phyloP scores from a whole-genome alignment of 2,888 invertebrate genomes.

The Pristionchus fissidentatus region DNA sequence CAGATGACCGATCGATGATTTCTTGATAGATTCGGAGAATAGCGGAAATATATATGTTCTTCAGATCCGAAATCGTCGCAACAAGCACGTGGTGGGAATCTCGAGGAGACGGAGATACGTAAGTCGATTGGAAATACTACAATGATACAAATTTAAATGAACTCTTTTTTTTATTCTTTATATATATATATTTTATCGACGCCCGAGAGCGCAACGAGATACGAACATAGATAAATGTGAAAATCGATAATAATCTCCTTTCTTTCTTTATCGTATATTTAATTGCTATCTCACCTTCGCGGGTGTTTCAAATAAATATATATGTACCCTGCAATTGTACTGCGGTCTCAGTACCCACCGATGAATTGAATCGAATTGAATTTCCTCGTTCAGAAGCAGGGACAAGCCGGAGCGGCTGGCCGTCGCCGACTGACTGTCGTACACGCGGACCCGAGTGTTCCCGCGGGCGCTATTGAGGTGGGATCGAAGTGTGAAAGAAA shows the following conservation, averaged over 20 bases:
- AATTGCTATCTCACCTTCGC: no score
- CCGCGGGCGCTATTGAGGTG: conserved; percentile 1
- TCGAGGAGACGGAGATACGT: conserved; percentile 5
- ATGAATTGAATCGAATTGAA: neutral
- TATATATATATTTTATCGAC: neutral
- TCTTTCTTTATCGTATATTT: no score
- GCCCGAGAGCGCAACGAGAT: no score
- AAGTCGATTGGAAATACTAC: neutral
- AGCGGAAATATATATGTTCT: neutral
- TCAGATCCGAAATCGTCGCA: neutral
- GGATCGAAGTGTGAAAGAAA: neutral
- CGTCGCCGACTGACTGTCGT: neutral
- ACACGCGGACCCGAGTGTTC: conserved; percentile 26
- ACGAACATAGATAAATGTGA: no score
- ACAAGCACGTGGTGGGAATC: conserved; percentile 33
- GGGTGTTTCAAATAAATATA: no score
- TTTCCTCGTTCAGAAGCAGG: neutral
- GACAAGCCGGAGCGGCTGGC: neutral
- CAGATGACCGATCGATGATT: neutral
- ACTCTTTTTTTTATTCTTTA: neutral
- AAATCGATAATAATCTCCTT: no score
- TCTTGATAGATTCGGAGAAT: neutral
- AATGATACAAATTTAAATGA: neutral
- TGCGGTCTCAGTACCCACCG: no score
- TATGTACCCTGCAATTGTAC: no score